Base-by-base conservation (phyloP, 64 coral and sea anemone species). In the Montipora capricornis region DNA sequence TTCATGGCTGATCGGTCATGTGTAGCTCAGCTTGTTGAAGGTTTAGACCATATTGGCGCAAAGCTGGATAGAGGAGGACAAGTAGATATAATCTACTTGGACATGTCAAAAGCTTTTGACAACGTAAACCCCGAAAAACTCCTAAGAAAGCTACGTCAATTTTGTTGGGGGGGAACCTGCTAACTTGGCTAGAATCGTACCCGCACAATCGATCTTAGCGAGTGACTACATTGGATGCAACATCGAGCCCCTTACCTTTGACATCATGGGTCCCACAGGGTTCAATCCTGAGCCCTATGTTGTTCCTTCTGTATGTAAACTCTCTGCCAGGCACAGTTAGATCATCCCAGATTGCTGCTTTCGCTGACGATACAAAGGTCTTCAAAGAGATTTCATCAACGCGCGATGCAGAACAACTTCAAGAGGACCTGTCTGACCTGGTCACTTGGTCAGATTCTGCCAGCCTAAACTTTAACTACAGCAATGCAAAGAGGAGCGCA, bases 401-500 rank as follows among this genome's bases (percentile, higher is more conserved):
- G 60, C 10, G 60, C 60, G 60, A 11, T 64, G 60, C 60, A 64
- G 14, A 64, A 64, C 71, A 64, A 64, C 60, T 64, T 64, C 60
- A 64, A 64, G 60, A 64, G 13, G 60, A 64, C 11, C 10, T 55
- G 13, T 64, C 71, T 74, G 71, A 74, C 71, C 71, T 74, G 71
- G 71, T 74, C 71, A 74, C n/a, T 19, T 74, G 20, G 71, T 74
- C 71, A 29, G 71, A 74, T 74, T 29, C n/a, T 74, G 71, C n/a
- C 24, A 11, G 20, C 71, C 24, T 74, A 74, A 74, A 74, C n/a
- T 74, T 74, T 74, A 74, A 64, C 60, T 64, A 64, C 60, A 64
- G 60, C 60, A 3, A 64, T 64, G 60, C 60, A 64, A 11, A 15
- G 9, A 8, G 60, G 4, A 64, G 10, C 4, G 60, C 60, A 64